Evolutionary conservation across 2,888 invertebrate genomes (phyloP).

Genomic region (Zootermopsis nevadensis): DNA sequence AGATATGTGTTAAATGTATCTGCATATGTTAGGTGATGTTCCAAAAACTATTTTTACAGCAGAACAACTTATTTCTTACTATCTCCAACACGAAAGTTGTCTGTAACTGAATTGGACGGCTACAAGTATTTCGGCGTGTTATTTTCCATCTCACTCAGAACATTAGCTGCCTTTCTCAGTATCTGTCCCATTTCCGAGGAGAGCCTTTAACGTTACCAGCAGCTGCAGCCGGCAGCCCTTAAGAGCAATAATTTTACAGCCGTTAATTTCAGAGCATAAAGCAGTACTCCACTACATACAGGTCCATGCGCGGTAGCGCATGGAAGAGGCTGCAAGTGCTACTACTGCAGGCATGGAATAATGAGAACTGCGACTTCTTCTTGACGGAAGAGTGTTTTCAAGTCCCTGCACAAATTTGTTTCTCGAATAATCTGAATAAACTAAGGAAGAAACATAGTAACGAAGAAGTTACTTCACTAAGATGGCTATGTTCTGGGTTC

Average conservation of each 20-base stretch:
- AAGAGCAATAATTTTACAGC: not conserved
- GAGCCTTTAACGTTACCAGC: not conserved
- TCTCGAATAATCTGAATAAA: not conserved
- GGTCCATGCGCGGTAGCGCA: not conserved
- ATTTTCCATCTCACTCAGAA: not conserved
- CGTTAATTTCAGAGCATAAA: slow-evolving; percentile 23
- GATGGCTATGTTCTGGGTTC: no score
- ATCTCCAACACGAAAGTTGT: not conserved
- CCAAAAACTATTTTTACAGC: not conserved
- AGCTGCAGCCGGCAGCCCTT: slow-evolving; percentile 7
- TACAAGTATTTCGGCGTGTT: not conserved
- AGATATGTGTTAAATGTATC: no score
- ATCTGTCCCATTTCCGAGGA: not conserved
- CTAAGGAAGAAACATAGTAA: not conserved
- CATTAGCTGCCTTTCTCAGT: not conserved
- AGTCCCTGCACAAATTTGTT: not conserved
- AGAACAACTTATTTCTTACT: not conserved
- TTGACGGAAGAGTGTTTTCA: not conserved
- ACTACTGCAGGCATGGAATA: not conserved
- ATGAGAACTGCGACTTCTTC: not conserved
- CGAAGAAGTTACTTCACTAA: no score
- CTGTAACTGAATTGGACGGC: not conserved
- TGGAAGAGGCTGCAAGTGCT: not conserved
- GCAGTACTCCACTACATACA: not conserved
- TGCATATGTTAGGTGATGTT: not conserved